Evolutionary conservation across 2,888 invertebrate species (phyloP), one percentile per base, ranked within the genome.

Genomic region (Oligia latruncula): DNA sequence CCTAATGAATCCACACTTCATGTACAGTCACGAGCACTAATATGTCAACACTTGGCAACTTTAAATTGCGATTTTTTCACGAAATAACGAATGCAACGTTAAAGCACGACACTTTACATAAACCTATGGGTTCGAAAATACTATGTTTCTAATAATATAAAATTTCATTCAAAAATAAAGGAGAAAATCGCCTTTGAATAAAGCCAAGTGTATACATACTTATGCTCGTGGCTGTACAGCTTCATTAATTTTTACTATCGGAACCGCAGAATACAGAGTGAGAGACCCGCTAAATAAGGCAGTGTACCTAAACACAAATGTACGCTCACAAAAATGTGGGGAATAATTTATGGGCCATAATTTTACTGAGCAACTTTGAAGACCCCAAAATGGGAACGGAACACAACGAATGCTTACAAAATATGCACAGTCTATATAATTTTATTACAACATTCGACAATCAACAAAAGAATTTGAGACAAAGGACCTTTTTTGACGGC

Each of bases 401-500:
- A 80, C 78, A 84, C 76, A 88, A 89, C 77, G 78, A 81, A 84
- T 62, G 73, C 70, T 82, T 85, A 74, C 80, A 52, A 84, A 80
- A 80, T 80, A 80, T 84, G 71, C 72, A 82, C 29, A 71, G 84
- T 83, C 84, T 83, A 85, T 88, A 87, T 83, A 88, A 89, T 87
- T 89, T 90, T 90, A 89, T 88, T 88, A 87, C 87, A 76, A 77
- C 79, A 75, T 80, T 85, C 71, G 71, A 89, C 83, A 89, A 88
- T 84, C 83, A 82, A 90, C 86, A 91, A 91, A 91, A 89, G 87
- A 86, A 88, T 84, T 73, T 82, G 82, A 90, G 87, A 92, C 92
- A 92, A 93, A 91, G 90, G 86, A 81, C 90, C 89, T 90, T 91
- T 88, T 90, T 89, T 81, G 84, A 85, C 88, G 86, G 85, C 81